Conservation (phyloP, 2,797 vertebrate genomes). For the Manis crassicaudata region DNA sequence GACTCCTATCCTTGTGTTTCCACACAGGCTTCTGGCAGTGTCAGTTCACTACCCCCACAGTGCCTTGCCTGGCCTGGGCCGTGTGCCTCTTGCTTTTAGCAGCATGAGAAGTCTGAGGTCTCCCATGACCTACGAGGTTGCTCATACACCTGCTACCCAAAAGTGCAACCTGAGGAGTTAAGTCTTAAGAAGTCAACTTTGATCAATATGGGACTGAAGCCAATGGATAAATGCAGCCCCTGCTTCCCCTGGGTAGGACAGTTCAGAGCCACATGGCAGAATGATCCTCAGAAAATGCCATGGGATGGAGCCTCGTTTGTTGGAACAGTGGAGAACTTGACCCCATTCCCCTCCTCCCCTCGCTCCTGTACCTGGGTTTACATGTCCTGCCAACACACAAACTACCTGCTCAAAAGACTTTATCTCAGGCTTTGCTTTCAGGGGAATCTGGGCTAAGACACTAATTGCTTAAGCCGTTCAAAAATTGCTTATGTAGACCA, state of each 20-base stretch:
- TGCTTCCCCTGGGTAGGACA: neutral
- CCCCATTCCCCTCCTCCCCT: neutral
- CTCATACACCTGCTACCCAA: neutral
- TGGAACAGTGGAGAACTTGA: neutral
- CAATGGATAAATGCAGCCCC: neutral
- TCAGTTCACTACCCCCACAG: fast-evolving
- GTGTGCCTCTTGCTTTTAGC: fast-evolving
- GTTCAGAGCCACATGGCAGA: neutral
- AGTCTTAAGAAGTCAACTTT: too few species aligned
- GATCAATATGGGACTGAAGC: too few species aligned
- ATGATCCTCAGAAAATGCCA: neutral
- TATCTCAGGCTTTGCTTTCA: neutral
- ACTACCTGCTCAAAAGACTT: neutral
- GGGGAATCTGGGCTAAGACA: neutral
- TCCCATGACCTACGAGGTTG: neutral
- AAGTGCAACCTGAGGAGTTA: neutral
- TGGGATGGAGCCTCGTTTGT: fast-evolving
- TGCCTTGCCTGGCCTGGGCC: neutral
- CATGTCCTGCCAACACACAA: fast-evolving
- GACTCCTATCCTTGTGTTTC: neutral
- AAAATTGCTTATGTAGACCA: neutral
- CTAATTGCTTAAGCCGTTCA: neutral
- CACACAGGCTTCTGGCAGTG: fast-evolving
- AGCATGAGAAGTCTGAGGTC: neutral
- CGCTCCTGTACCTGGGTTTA: neutral